Evolutionary conservation across 1,140 invertebrate genomes (phyloP).

Genomic region (Trachymyrmex septentrionalis): DNA sequence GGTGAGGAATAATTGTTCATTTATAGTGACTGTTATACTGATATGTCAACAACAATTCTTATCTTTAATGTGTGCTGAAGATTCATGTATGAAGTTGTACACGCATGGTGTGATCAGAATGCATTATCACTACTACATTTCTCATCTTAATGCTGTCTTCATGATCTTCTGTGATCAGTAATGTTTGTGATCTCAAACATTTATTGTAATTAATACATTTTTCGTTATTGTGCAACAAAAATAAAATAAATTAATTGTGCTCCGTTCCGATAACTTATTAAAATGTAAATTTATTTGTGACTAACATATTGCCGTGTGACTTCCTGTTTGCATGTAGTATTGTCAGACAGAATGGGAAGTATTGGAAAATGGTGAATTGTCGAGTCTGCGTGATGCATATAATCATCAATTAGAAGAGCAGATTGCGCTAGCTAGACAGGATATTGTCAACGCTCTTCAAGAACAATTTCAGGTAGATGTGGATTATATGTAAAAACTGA

Average conservation of each 20-base stretch:
- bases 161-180: background rate
- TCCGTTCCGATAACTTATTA: constrained; percentile 11
- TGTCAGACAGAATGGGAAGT: constrained; percentile 84
- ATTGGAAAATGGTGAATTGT: constrained; percentile 81
- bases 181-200: background rate
- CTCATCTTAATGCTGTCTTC: background rate
- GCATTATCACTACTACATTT: background rate
- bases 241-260: constrained; percentile 10
- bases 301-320: constrained; percentile 75
- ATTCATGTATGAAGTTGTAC: constrained; percentile 4
- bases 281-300: constrained; percentile 65
- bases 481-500: constrained; percentile 8
- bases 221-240: background rate
- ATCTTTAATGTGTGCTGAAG: background rate
- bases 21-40: constrained; percentile 18
- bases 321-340: constrained; percentile 82
- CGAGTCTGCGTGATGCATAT: constrained; percentile 80
- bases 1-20: constrained; percentile 72
- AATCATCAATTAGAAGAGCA: constrained; percentile 87
- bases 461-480: constrained; percentile 88
- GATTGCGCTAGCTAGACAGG: constrained; percentile 87
- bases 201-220: constrained; percentile 11
- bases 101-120: constrained; percentile 43
- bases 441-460: constrained; percentile 88
- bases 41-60: constrained; percentile 26